Percentiles rank a stretch among this genome's conserved stretches.
Conservation (phyloP, 2,797 vertebrate species). For the Botia kubotai region DNA sequence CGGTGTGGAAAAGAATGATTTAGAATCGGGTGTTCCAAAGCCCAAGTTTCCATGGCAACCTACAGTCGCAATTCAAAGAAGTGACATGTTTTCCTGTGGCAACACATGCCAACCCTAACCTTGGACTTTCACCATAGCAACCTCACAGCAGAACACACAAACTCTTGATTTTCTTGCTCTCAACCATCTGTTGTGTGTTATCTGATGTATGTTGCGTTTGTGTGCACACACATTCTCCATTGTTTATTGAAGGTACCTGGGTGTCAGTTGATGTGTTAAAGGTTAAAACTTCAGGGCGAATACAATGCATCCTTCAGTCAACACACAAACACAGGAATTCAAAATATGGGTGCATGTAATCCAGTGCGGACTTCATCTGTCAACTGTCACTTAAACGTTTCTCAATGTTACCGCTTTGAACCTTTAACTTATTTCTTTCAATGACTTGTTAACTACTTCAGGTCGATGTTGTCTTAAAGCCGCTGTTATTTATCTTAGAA, state of each 20-base stretch:
- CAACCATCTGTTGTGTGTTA: conserved; percentile 18
- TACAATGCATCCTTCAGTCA: conserved; percentile 23
- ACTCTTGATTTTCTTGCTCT: neutral
- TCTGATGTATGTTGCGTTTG: neutral
- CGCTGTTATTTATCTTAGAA: neutral
- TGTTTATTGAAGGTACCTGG: neutral
- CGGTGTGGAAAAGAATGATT: neutral
- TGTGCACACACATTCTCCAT: neutral
- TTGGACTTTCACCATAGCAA: conserved; percentile 30
- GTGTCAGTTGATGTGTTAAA: neutral
- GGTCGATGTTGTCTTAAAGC: neutral
- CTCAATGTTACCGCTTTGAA: neutral
- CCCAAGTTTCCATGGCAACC: conserved; percentile 17
- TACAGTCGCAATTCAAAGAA: conserved; percentile 17
- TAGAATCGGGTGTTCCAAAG: neutral
- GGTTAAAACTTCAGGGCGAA: neutral
- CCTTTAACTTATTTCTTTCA: neutral
- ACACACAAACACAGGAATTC: neutral
- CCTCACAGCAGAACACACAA: conserved; percentile 21
- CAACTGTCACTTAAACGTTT: conserved; percentile 1
- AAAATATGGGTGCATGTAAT: neutral
- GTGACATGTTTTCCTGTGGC: neutral
- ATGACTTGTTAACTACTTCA: neutral
- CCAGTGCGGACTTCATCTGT: neutral
- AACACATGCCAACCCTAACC: conserved; percentile 7